Base-by-base conservation (phyloP, 1,140 invertebrate species). In the Heliconius himera region DNA sequence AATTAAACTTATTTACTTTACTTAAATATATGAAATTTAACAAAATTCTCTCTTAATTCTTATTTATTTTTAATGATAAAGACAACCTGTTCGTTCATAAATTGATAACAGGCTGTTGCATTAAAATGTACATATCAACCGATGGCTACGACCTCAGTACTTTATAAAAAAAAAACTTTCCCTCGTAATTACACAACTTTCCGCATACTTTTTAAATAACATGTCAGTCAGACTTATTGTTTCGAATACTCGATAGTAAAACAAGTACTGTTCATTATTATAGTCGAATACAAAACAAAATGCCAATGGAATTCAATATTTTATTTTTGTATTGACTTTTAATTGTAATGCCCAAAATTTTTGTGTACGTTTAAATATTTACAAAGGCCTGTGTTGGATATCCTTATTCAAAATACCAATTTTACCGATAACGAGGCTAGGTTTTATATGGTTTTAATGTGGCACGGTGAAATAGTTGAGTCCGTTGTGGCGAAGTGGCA, bases 21-120 rank as follows among this genome's bases (percentile, higher is more conserved):
- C 1, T 66, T 71, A 36, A 71, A 72, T 70, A 13, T 29, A 29
- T 20, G 26, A 36, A 70, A 33, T 46, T 46, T 5, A 46, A 16
- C 41, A n/a, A 70, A 9, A 18, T 22, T 22, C 20, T 13, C 20
- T 18, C 38, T 38, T 72, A 20, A 26, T 38, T 72, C 70, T 18
- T 33, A 56, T 72, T 72, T 36, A 13, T 29, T n/a, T 72, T 33
- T 38, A 26, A 26, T 76, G 78, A 80, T 80, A 80, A 80, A 80
- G 33, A 66, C 9, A 77, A 81, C 79, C 22, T 41, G 75, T 81
- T 81, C 73, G 46, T 73, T 76, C 79, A 76, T 76, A 76, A 73
- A 79, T 74, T 70, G 78, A 80, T 80, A 75, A 75, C 13, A 71
- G 8, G 46, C 13, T 70, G 41, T 70, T 36, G 36, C 73, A 75